Percentiles rank a stretch among this genome's conserved stretches.
Evolutionary conservation across 2,797 vertebrate genomes (phyloP).

Genomic region (Chaetodon trifasciatus): DNA sequence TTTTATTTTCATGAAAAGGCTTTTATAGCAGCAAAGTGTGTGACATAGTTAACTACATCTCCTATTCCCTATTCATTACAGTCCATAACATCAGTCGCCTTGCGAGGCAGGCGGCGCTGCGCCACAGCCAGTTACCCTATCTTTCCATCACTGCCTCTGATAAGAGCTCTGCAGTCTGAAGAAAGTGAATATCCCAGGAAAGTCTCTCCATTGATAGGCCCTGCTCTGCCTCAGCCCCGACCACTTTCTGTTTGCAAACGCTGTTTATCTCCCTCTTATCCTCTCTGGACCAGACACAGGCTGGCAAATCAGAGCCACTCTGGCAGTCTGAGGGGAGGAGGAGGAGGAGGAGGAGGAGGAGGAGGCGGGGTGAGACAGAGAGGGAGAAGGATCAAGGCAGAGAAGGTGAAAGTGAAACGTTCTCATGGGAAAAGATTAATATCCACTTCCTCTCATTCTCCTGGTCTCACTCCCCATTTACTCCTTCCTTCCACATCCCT

Average conservation of each 20-base stretch:
- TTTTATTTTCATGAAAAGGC: constrained; percentile 12
- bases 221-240: constrained; percentile 22
- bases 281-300: constrained; percentile 38
- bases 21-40: constrained; percentile 6
- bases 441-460: constrained; percentile 45
- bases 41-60: constrained; percentile 25
- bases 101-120: constrained; percentile 1
- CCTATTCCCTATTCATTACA: constrained; percentile 46
- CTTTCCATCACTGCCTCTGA: constrained; percentile 46
- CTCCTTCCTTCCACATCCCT: background rate
- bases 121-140: constrained; percentile 28
- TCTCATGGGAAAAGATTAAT: constrained; percentile 54
- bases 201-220: constrained; percentile 17
- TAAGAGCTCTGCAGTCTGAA: constrained; percentile 39
- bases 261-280: constrained; percentile 58
- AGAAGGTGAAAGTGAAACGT: constrained; percentile 48
- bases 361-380: constrained; percentile 21
- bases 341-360: background rate
- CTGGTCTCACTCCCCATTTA: background rate
- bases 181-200: constrained; percentile 52
- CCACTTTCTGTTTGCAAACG: constrained; percentile 61
- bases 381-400: constrained; percentile 37
- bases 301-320: constrained; percentile 47
- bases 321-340: constrained; percentile 14
- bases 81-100: constrained; percentile 41